phyloP scores from a whole-genome alignment of 2,888 invertebrate species.

The Cantharis rufa region DNA sequence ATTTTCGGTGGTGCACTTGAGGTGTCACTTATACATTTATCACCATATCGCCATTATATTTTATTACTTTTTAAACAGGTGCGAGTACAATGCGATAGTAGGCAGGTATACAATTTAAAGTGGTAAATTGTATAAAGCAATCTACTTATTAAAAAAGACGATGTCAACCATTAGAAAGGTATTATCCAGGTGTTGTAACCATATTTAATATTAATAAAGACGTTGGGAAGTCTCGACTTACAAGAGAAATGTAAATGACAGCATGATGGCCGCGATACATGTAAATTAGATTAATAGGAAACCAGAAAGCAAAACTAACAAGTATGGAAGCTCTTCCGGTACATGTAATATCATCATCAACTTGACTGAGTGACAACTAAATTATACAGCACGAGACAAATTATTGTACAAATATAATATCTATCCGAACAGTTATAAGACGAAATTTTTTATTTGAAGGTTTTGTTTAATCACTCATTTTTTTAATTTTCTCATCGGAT shows the following conservation, averaged over 20 bases:
- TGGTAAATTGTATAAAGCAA: neutral
- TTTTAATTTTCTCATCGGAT: neutral
- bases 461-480: neutral
- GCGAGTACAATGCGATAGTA: neutral
- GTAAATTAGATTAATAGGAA: conserved; percentile 46
- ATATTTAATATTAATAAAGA: conserved; percentile 27
- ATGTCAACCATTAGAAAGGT: neutral
- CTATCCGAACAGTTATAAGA: neutral
- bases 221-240: conserved; percentile 20
- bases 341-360: conserved; percentile 45
- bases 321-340: conserved; percentile 51
- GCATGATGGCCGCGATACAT: conserved; percentile 45
- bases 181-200: conserved; percentile 21
- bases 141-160: neutral
- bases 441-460: neutral
- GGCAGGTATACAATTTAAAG: neutral
- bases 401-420: neutral
- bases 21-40: neutral
- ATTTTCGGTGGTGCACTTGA: neutral
- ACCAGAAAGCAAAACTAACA: conserved; percentile 33
- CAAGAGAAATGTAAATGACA: conserved; percentile 31
- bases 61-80: neutral
- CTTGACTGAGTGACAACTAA: conserved; percentile 43
- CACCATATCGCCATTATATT: neutral
- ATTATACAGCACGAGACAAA: conserved; percentile 36